Evolutionary conservation across 1,140 invertebrate species (phyloP), one percentile per base, ranked within the genome.

Genomic region (Theocolax elegans): DNA sequence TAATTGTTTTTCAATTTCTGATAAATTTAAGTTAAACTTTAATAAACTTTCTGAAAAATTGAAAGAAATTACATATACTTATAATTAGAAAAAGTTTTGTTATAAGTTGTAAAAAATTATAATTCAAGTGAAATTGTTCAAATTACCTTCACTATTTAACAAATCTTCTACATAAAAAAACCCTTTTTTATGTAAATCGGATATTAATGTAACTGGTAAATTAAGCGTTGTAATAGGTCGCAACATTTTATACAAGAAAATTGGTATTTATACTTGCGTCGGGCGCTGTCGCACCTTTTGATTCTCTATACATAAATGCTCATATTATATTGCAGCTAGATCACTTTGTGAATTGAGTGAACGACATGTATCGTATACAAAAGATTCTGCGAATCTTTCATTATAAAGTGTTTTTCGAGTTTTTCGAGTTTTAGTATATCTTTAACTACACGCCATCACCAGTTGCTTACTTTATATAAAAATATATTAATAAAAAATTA

Each of bases 101-200:
- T 35, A 29, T 67, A 59, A 27, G 31, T 40, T 53, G n/a, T 35
- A 35, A 35, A 35, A 35, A 51, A 64, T 35, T 25, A 51, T 21
- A 3, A 44, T 58, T 40, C n/a, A 17, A 21, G 27, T 58, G 3
- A 59, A 54, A 62, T 31, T 38, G 46, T 42, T n/a, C n/a, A 29
- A 15, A 29, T 68, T 73, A 80, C 76, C 74, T 65, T 29, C 27
- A 60, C 54, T 64, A 25, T 72, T 68, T 27, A 58, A 23, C 19
- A 80, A 58, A 49, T 79, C 77, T 59, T 80, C 75, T 0, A 79
- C 67, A 58, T 72, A 79, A 23, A 40, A 23, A 58, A 66, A 75
- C 46, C 75, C 76, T 53, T 74, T 67, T 63, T 76, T 75, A 0
- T 51, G 19, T 17, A 80, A 65, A 48, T 77, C 44, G 9, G 31